Base-by-base conservation (phyloP, 2,113 vertebrate species). In the Vireo altiloquus region DNA sequence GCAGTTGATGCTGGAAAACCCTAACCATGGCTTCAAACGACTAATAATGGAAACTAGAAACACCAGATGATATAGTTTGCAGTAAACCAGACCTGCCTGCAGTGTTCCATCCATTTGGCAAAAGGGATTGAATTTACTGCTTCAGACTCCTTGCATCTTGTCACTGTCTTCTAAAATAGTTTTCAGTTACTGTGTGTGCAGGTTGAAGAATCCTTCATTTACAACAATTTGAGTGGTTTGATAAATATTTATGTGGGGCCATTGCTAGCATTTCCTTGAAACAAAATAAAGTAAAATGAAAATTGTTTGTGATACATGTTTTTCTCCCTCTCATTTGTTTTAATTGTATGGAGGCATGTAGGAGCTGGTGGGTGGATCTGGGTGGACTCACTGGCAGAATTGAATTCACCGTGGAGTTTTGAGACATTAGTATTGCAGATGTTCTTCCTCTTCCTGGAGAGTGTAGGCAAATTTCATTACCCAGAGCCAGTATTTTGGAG, bases 191-290 rank as follows among this genome's bases (percentile, higher is more conserved):
- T 88, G 75, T 84, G 13, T 64, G n/a, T 91, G 90, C 56, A 89
- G 35, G 21, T 69, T 93, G 88, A 96, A 96, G 79, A 86, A 91
- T 93, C 75, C 52, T 97, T 96, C 87, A 92, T 97, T 97, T 96
- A 93, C 86, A 96, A 83, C 44, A 64, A 4, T 96, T 90, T 61
- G 72, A 95, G 78, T 83, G 79, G 46, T 89, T 92, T 91, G 82
- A 96, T 98, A 97, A 97, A 97, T 97, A 98, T 97, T 97, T 97
- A 96, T 98, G 66, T 54, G 31, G 39, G 92, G 63, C 47, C 14
- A 30, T 78, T 92, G 52, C 40, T 72, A 60, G 35, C 16, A 24
- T 96, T 97, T 96, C 74, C 83, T 61, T 94, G 89, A 95, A 97
- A 84, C 50, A 89, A 96, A 95, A 91, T 95, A 17, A 96, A 97